phyloP scores from a whole-genome alignment of 2,888 invertebrate genomes.

The Neocrepidodera transversa region DNA sequence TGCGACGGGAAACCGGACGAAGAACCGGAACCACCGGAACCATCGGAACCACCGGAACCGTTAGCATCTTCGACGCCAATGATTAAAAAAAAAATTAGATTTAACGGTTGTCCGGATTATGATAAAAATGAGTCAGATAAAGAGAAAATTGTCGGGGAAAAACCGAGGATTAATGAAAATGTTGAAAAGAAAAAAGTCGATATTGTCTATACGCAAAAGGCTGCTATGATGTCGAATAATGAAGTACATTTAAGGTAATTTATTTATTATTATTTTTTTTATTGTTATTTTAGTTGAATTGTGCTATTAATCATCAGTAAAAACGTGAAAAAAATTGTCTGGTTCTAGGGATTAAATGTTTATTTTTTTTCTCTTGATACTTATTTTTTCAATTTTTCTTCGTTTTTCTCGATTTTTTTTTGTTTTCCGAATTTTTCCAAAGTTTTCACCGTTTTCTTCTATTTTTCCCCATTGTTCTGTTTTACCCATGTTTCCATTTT shows the following conservation, averaged over 20 bases:
- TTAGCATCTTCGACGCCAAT: neutral
- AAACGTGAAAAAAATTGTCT: too few species aligned
- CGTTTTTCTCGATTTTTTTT: neutral
- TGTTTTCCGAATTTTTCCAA: too few species aligned
- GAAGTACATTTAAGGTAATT: constrained; percentile 3
- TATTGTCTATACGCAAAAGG: neutral
- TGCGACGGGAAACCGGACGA: constrained; percentile 6
- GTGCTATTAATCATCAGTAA: too few species aligned
- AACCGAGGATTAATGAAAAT: neutral
- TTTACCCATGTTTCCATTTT: too few species aligned
- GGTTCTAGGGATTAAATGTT: too few species aligned
- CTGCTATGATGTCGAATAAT: neutral
- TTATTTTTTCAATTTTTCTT: too few species aligned
- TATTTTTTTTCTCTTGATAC: too few species aligned
- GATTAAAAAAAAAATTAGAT: too few species aligned
- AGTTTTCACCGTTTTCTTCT: too few species aligned
- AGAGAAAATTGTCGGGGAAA: neutral
- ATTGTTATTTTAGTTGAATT: neutral
- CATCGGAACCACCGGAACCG: neutral
- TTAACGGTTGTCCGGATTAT: too few species aligned
- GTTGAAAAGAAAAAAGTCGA: neutral
- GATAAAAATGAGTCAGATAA: too few species aligned
- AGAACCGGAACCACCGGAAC: neutral
- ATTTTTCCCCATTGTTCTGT: too few species aligned
- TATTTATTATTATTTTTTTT: neutral